Evolutionary conservation across 2,797 vertebrate genomes (phyloP), one percentile per base, ranked within the genome.

Genomic region (Acrossocheilus fasciatus): DNA sequence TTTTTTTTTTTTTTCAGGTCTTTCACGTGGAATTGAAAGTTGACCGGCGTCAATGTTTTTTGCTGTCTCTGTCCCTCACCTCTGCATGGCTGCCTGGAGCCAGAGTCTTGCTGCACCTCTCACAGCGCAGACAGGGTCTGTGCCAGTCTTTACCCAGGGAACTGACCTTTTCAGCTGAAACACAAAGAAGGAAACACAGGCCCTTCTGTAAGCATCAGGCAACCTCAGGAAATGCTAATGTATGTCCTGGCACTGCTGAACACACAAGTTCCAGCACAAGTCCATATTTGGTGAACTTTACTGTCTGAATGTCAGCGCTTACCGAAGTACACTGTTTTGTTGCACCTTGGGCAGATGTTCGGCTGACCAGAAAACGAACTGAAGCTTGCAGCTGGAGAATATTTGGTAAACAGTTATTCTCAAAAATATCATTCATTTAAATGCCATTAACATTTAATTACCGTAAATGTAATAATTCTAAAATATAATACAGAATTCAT

Each of bases 301-400:
- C 3, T 4, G 6, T 41, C 34, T 62, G 82, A 88, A 82, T 77
- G 80, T 76, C 10, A 50, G 80, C 23, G 90, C 96, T 95, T 88
- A 97, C 96, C 96, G 36, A 97, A 97, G 86, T 95, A 97, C 2
- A 97, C 96, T 0, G 95, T 95, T 85, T 96, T 95, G 89, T 93
- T 94, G 91, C 96, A 97, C 17, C 95, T 92, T 26, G 96, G 96
- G 86, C 96, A 97, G 90, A 95, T 88, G 4, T 95, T 95, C 2
- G 95, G 95, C 84, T 96, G 95, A 86, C 94, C 95, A 7, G 94
- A 93, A 89, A 95, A 95, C 11, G 94, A 95, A 0, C 94, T 94
- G 90, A 95, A 95, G 85, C 94, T 95, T 0, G 95, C 95, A 85
- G 94, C 95, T 95, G 87, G 7, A 88, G 66, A 34, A 64, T 18